Evolutionary conservation across 2,888 invertebrate genomes (phyloP).

Genomic region (Luperina nickerlii): DNA sequence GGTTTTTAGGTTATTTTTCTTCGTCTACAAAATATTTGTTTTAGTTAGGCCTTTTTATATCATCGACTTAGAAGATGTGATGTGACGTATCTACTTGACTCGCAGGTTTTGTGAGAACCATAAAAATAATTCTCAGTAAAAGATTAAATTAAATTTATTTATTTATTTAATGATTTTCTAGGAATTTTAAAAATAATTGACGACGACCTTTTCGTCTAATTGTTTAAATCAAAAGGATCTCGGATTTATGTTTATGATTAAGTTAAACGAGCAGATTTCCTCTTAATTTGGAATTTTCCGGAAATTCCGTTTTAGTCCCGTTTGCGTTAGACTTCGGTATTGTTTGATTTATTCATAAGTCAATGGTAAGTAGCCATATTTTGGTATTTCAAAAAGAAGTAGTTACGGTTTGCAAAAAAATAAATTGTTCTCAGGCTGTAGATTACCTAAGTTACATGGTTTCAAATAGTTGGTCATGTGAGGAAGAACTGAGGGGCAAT

Average conservation of each 20-base stretch:
- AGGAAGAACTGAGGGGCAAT: too few species aligned
- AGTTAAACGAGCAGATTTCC: not conserved
- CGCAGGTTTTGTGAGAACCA: not conserved
- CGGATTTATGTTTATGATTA: conserved; percentile 1
- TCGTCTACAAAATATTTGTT: not conserved
- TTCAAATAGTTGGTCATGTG: too few species aligned
- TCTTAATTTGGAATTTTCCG: not conserved
- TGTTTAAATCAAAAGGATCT: conserved; percentile 3
- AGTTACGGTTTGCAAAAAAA: too few species aligned
- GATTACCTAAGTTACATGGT: too few species aligned
- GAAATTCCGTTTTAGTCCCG: not conserved
- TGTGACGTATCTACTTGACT: not conserved
- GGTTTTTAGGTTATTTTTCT: too few species aligned
- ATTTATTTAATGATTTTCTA: not conserved
- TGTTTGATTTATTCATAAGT: not conserved
- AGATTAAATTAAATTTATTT: not conserved
- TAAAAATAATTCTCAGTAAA: too few species aligned
- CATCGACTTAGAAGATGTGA: not conserved
- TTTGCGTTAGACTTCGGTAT: not conserved
- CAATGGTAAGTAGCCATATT: too few species aligned
- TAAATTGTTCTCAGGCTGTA: too few species aligned
- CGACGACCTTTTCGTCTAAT: not conserved
- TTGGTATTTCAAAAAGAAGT: too few species aligned
- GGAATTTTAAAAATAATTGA: not conserved
- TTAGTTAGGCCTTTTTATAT: not conserved